Percentiles rank a stretch among this genome's conserved stretches.
These are phyloP conservation scores for Nasonovia ribisnigri DNA, from an alignment of 2,888 invertebrate species.

Conservation along the genomic window DNA sequence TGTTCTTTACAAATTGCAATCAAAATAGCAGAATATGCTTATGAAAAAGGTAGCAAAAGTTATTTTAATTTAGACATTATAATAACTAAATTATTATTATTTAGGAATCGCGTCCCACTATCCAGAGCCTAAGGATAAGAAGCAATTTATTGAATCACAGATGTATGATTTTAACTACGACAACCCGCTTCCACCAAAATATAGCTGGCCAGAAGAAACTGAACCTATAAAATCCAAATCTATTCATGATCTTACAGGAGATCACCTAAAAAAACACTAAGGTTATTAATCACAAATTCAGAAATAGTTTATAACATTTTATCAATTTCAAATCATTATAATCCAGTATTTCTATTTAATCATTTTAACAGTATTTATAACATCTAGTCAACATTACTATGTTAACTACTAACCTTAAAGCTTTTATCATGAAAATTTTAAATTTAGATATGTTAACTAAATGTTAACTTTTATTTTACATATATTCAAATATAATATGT, in stretches of 20 bases:
- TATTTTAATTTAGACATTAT: background rate
- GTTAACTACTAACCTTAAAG: conserved; percentile 53
- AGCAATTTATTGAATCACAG: conserved; percentile 79
- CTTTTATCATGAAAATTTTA: conserved; percentile 34
- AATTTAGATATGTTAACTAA: conserved; percentile 27
- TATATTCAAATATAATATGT: conserved; percentile 35
- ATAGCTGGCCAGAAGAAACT: conserved; percentile 71
- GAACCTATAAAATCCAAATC: conserved; percentile 66
- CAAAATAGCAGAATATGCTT: conserved; percentile 89
- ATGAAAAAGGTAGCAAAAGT: conserved; percentile 80
- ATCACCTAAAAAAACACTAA: conserved; percentile 67
- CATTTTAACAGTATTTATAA: conserved; percentile 60
- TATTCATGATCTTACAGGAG: conserved; percentile 66
- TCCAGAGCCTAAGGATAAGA: conserved; percentile 85
- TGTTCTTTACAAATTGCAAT: conserved; percentile 92
- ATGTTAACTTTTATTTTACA: conserved; percentile 34
- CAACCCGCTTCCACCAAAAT: conserved; percentile 78
- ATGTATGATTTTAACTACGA: conserved; percentile 86
- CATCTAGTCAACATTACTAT: conserved; percentile 53
- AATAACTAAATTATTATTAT: conserved; percentile 52
- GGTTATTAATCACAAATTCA: background rate
- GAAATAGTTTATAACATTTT: conserved; percentile 28
- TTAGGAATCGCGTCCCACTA: conserved; percentile 84
- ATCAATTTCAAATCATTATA: conserved; percentile 47
- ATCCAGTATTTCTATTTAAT: conserved; percentile 59